Base-by-base conservation (phyloP, 2,888 invertebrate species). In the Drosophila bunnanda region DNA sequence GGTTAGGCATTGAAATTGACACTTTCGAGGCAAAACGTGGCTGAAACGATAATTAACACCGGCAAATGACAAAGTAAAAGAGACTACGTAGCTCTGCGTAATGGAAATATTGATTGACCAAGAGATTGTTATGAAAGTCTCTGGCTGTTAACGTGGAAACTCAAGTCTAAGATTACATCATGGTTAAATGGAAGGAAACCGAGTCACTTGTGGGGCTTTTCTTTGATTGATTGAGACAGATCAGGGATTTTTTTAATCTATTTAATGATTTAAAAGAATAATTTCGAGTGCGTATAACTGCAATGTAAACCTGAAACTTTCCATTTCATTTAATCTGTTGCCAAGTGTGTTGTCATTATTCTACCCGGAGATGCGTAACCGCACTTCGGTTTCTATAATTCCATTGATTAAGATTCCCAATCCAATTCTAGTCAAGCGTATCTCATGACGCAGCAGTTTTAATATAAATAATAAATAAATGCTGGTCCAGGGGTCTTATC, bases 1-100 rank as follows among this genome's bases (percentile, higher is more conserved):
- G 81, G 78, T 72, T 76, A 61, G 69, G 50, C 73, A 71, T 69
- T 78, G 55, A 67, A 62, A 76, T 79, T 84, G 81, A 87, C 87
- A 87, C 74, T 72, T 74, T 55, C 44, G 43, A 64, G 48, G 41
- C 72, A 61, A 32, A 50, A 59, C 25, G 46, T 44, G 50, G 52
- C 57, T 58, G 34, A 65, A 73, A 73, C 59, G 32, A 70, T 71
- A 75, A 80, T 75, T 70, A 59, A 9, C 22, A 52, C 20, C 8
- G 39, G 48, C 52, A 43, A 25, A 17, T 44, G 25, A 15, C 54
- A 46, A 46, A 48, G 22, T 28, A 41, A 41, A 48, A n/a, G 43
- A 67, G 54, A 38, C 36, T 13, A 2, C 30, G n/a, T 10, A 9
- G 9, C 28, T 46, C 12, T 65, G 66, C 66, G 67, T 54, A 67